Conservation (phyloP, 2,113 vertebrate species). For the Candoia aspera region DNA sequence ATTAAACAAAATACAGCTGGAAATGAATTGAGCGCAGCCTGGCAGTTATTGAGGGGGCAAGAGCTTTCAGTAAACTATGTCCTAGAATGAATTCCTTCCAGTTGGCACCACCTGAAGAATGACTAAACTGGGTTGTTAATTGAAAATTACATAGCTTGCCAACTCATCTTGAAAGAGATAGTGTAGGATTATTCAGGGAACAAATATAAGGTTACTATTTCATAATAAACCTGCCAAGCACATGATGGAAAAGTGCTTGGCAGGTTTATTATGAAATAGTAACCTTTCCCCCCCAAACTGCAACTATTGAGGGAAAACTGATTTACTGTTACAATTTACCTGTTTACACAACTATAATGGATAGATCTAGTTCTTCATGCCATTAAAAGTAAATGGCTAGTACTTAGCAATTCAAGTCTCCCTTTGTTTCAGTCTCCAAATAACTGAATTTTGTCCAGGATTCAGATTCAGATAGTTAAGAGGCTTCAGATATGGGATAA, state of each 20-base stretch:
- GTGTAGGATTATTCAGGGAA: not conserved
- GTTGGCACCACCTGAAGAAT: conserved; percentile 3
- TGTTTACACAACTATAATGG: not conserved
- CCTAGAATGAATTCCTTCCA: not conserved
- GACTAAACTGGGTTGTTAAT: not conserved
- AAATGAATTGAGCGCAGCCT: not conserved
- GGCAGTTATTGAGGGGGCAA: not conserved
- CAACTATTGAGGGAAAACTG: not conserved
- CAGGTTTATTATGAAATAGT: too few species aligned
- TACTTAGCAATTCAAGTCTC: not conserved
- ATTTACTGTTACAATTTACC: not conserved
- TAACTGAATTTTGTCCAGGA: not conserved
- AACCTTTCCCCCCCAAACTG: not conserved
- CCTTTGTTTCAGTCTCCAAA: not conserved
- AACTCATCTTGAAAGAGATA: conserved; percentile 20
- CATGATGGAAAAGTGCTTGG: not conserved
- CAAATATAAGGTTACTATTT: not conserved
- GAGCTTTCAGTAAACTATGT: not conserved
- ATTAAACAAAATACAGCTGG: not conserved
- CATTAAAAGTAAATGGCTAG: not conserved
- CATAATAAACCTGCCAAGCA: not conserved
- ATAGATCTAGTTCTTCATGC: not conserved
- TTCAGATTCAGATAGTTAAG: not conserved
- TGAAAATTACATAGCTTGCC: conserved; percentile 5
- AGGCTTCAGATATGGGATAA: too few species aligned